Evolutionary conservation across 2,797 vertebrate genomes (phyloP).

Genomic region (Protonibea diacanthus): DNA sequence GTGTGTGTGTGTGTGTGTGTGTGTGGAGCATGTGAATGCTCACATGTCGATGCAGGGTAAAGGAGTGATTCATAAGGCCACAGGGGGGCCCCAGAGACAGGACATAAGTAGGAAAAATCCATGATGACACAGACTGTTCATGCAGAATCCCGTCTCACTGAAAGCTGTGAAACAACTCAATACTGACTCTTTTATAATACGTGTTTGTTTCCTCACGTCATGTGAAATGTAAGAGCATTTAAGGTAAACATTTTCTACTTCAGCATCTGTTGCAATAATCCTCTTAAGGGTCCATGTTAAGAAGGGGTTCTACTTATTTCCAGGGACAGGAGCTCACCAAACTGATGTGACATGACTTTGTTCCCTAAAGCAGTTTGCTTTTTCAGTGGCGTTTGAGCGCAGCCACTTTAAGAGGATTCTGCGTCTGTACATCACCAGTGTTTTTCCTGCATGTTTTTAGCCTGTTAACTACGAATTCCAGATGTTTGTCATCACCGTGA

Average conservation of each 20-base stretch:
- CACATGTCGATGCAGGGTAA: constrained; percentile 25
- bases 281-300: constrained; percentile 30
- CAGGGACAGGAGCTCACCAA: constrained; percentile 19
- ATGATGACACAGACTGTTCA: constrained; percentile 31
- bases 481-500: constrained; percentile 1
- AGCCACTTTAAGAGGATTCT: background rate
- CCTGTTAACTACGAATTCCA: background rate
- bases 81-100: constrained; percentile 86
- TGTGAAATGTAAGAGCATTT: constrained; percentile 21
- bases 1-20: background rate
- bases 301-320: constrained; percentile 38
- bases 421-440: background rate
- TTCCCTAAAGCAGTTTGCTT: constrained; percentile 30
- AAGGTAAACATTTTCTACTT: constrained; percentile 33
- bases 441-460: background rate
- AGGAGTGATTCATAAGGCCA: constrained; percentile 79
- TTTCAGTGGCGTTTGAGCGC: background rate
- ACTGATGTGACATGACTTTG: constrained; percentile 40
- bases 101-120: constrained; percentile 51
- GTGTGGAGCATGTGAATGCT: constrained; percentile 31
- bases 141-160: constrained; percentile 10
- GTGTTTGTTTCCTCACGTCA: background rate
- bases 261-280: constrained; percentile 45
- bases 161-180: constrained; percentile 15
- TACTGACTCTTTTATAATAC: constrained; percentile 14